These are phyloP conservation scores for Uloborus plumipes DNA, from an alignment of 2,888 invertebrate species.

Conservation along the genomic window DNA sequence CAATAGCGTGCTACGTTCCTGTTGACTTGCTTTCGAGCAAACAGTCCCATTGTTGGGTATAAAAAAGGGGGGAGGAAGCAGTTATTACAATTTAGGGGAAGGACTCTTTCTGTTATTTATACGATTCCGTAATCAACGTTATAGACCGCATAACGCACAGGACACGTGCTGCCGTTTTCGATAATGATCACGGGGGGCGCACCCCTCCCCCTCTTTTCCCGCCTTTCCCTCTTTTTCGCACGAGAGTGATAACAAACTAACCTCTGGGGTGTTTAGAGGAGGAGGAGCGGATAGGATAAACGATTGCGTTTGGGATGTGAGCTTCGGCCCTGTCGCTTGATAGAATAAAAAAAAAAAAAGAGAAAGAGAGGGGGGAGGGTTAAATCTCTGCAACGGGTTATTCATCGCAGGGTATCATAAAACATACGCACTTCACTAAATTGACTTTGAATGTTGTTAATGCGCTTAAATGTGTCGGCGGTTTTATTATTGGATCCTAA, in stretches of 20 bases:
- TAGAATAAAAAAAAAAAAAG: neutral
- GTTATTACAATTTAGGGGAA: neutral
- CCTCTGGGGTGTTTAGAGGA: conserved; percentile 10
- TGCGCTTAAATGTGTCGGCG: no score
- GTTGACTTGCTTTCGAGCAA: conserved; percentile 37
- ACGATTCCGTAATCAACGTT: conserved; percentile 32
- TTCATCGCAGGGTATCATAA: neutral
- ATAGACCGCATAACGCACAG: conserved; percentile 6
- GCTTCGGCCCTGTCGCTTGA: no score
- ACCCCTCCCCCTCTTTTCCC: neutral
- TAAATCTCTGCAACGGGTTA: conserved; percentile 20
- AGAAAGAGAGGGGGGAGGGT: conserved; percentile 9
- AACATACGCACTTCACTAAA: no score
- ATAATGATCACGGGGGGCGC: conserved; percentile 27
- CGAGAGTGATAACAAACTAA: conserved; percentile 26
- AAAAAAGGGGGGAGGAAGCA: neutral
- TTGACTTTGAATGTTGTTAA: neutral
- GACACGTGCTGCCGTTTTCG: conserved; percentile 34
- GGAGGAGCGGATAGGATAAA: conserved; percentile 6
- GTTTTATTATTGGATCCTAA: no score
- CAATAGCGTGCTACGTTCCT: conserved; percentile 23
- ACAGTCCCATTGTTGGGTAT: conserved; percentile 25
- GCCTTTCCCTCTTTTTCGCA: conserved; percentile 26
- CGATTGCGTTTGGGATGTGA: conserved; percentile 17
- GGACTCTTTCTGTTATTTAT: conserved; percentile 38